phyloP scores from a whole-genome alignment of 2,113 vertebrate species.

The Elaphurus davidianus region DNA sequence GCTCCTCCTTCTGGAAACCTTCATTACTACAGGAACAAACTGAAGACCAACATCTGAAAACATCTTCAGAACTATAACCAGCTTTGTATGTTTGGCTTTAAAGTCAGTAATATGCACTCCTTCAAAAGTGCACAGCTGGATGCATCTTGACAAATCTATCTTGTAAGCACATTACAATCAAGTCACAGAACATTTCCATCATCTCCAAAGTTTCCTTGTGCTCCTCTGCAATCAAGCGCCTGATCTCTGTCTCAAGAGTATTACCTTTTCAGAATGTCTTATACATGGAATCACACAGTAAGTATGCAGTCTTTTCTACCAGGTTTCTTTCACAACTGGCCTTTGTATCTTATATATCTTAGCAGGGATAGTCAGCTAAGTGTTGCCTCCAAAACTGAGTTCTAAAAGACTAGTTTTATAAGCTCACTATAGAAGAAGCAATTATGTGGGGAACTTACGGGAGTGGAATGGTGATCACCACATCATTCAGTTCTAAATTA shows the following conservation, averaged over 20 bases:
- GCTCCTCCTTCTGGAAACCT: slow-evolving; percentile 39
- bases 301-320: not conserved
- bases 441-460: slow-evolving; percentile 85
- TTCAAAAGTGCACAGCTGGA: not conserved
- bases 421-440: not conserved
- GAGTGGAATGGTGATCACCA: slow-evolving; percentile 94
- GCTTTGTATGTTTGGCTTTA: not conserved
- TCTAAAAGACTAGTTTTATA: not conserved
- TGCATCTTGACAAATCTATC: not conserved
- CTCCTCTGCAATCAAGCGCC: not conserved
- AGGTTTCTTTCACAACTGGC: not conserved
- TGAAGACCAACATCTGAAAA: not conserved
- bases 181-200: not conserved
- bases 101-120: not conserved
- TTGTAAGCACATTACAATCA: not conserved
- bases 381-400: not conserved
- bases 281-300: not conserved
- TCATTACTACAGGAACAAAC: slow-evolving; percentile 18
- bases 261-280: not conserved
- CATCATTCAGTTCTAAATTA: slow-evolving; percentile 93
- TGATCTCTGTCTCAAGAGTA: not conserved
- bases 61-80: not conserved
- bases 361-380: not conserved
- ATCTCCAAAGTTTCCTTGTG: not conserved
- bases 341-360: not conserved